These are phyloP conservation scores for Xenotilapia longispinis DNA, from an alignment of 2,113 vertebrate species.

Conservation along the genomic window DNA sequence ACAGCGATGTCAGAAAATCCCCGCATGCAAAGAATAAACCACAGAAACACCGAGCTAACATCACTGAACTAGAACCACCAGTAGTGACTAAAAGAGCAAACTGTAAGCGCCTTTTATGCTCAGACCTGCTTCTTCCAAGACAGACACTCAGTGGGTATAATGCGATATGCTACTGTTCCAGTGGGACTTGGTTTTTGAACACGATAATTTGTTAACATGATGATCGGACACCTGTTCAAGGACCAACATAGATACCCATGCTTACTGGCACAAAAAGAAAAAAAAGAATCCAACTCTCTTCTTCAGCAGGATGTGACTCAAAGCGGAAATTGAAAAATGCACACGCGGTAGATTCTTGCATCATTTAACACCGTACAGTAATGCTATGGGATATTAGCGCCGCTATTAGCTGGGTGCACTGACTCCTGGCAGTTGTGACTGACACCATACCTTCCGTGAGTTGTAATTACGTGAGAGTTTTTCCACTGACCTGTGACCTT, in stretches of 20 bases:
- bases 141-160: background rate
- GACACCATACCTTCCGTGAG: conserved; percentile 56
- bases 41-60: conserved; percentile 3
- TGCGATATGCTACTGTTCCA: background rate
- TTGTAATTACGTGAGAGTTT: conserved; percentile 61
- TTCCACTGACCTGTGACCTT: conserved; percentile 66
- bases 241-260: background rate
- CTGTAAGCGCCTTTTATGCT: background rate
- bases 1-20: conserved; percentile 53
- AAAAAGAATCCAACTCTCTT: background rate
- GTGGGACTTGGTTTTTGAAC: background rate
- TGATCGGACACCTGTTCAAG: background rate
- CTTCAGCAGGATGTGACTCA: background rate
- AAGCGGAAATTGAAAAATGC: background rate
- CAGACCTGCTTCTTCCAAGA: background rate
- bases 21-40: conserved; percentile 19
- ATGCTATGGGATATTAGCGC: conserved; percentile 33
- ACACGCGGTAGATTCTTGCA: background rate
- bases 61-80: background rate
- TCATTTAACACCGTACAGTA: conserved; percentile 26
- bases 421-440: conserved; percentile 37
- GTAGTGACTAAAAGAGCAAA: background rate
- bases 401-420: conserved; percentile 16
- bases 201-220: conserved; percentile 7
- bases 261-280: background rate